These are phyloP conservation scores for Cynopterus brachyotis DNA, from an alignment of 2,113 vertebrate species.

Conservation along the genomic window DNA sequence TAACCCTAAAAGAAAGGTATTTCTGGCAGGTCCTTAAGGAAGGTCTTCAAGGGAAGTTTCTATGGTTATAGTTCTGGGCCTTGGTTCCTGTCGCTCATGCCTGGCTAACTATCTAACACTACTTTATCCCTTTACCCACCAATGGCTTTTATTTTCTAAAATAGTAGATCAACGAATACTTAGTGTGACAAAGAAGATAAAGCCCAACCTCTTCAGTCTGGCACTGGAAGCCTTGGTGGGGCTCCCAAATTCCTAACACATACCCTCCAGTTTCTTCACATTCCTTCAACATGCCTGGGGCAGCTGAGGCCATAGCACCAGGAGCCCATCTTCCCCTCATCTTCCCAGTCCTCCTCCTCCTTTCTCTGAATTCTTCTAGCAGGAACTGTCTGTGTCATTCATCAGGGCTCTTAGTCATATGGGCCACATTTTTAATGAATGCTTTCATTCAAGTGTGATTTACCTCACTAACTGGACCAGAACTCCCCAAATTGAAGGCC, in stretches of 20 bases:
- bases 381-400: not conserved
- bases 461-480: conserved; percentile 43
- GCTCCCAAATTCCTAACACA: not conserved
- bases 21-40: too few species aligned
- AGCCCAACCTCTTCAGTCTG: not conserved
- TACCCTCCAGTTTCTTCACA: not conserved
- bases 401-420: conserved; percentile 3
- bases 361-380: not conserved
- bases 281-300: too few species aligned
- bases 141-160: conserved; percentile 1
- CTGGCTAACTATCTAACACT: too few species aligned
- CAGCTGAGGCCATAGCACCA: not conserved
- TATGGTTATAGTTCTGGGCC: too few species aligned
- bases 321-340: not conserved
- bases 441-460: conserved; percentile 54
- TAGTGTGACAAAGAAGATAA: not conserved
- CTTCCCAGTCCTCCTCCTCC: not conserved
- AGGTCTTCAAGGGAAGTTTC: too few species aligned
- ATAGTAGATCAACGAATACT: not conserved
- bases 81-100: too few species aligned
- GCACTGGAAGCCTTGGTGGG: not conserved
- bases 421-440: conserved; percentile 14
- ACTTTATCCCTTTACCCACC: not conserved
- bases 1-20: too few species aligned
- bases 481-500: not conserved